Conservation (phyloP, 2,797 vertebrate species). For the Hyperoplus lanceolatus region DNA sequence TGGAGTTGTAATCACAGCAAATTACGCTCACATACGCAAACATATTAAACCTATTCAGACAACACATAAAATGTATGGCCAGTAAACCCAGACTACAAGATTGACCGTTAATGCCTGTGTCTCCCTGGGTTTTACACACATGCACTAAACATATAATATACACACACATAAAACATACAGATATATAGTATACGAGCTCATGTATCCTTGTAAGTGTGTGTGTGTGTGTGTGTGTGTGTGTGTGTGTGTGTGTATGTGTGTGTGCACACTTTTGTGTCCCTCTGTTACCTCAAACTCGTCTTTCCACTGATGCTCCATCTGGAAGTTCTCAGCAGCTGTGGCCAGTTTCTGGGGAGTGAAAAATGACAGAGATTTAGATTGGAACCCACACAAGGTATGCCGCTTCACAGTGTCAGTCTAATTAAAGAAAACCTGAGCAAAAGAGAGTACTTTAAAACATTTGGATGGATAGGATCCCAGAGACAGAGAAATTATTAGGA, state of each 20-base stretch:
- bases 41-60: slow-evolving; percentile 44
- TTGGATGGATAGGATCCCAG: slow-evolving; percentile 11
- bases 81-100: slow-evolving; percentile 6
- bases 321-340: slow-evolving; percentile 93
- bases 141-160: neutral
- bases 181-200: neutral
- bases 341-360: slow-evolving; percentile 90
- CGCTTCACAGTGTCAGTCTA: slow-evolving; percentile 35
- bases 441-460: slow-evolving; percentile 36
- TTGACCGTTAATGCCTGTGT: neutral
- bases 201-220: neutral
- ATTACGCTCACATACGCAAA: slow-evolving; percentile 37
- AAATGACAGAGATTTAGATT: slow-evolving; percentile 55
- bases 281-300: slow-evolving; percentile 91
- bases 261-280: slow-evolving; percentile 5
- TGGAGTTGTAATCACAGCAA: slow-evolving; percentile 53
- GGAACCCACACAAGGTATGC: slow-evolving; percentile 24
- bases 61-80: slow-evolving; percentile 22
- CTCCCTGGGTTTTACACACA: neutral
- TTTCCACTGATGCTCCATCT: slow-evolving; percentile 93
- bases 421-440: slow-evolving; percentile 53
- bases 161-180: neutral
- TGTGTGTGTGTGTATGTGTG: neutral
- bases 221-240: neutral
- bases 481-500: slow-evolving; percentile 41